Conservation (phyloP, 2,113 vertebrate genomes). For the Marcusenius ussheri region DNA sequence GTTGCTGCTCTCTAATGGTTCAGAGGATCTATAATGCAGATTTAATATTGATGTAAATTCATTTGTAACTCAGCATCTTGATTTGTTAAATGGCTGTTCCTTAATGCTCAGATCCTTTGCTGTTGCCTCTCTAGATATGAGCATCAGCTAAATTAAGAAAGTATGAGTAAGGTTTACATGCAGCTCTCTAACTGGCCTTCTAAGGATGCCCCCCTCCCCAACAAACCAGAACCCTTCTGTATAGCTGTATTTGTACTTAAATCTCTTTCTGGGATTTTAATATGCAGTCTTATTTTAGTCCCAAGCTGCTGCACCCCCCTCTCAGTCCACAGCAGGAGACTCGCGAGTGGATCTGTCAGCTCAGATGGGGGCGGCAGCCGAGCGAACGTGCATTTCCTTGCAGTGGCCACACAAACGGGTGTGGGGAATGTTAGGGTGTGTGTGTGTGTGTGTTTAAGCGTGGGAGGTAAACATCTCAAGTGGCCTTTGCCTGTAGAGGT, state of each 20-base stretch:
- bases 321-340: not conserved
- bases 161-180: not conserved
- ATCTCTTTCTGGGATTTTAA: not conserved
- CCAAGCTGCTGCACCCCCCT: not conserved
- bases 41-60: not conserved
- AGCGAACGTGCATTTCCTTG: not conserved
- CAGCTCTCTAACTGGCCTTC: not conserved
- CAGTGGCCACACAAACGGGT: not conserved
- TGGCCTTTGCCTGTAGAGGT: not conserved
- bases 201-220: not conserved
- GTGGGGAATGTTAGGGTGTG: not conserved
- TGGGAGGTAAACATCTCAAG: not conserved
- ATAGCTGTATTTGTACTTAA: not conserved
- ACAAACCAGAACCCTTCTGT: not conserved
- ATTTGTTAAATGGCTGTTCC: not conserved
- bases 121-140: not conserved
- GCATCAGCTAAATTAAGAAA: not conserved
- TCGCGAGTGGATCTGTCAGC: not conserved
- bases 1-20: not conserved
- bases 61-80: not conserved
- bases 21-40: not conserved
- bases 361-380: not conserved
- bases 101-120: not conserved
- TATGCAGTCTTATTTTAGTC: not conserved
- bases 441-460: not conserved